A percentile compares a stretch with the other conserved stretches of the same genome.
phyloP scores from a whole-genome alignment of 2,888 invertebrate genomes.

The Tinea pellionella region DNA sequence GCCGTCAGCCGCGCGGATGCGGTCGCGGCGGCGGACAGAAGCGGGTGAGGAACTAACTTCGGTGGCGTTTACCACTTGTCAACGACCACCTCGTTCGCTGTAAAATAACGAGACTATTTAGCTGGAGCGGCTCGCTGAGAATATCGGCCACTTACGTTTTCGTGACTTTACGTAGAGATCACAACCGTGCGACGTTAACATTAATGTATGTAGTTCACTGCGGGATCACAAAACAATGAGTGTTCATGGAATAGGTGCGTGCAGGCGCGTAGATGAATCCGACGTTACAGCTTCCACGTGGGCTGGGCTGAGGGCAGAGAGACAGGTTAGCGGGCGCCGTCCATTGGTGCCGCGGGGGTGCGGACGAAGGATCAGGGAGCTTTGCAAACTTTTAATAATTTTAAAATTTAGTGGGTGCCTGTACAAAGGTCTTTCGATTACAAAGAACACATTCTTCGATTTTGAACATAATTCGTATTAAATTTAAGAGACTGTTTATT shows the following conservation, averaged over 20 bases:
- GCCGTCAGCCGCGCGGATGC: slow-evolving; percentile 27
- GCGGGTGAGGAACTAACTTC: slow-evolving; percentile 60
- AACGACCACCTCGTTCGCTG: slow-evolving; percentile 79
- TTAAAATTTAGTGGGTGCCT: neutral
- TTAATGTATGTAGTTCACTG: slow-evolving; percentile 65
- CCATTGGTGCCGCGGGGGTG: neutral
- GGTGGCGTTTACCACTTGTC: slow-evolving; percentile 75
- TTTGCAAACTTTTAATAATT: neutral
- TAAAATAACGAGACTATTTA: slow-evolving; percentile 66
- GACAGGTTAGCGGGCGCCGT: slow-evolving; percentile 21
- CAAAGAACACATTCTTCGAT: too few relatives aligned
- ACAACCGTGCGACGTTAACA: slow-evolving; percentile 55
- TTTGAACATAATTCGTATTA: neutral
- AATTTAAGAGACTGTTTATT: neutral
- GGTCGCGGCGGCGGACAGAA: slow-evolving; percentile 53
- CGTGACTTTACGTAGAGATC: slow-evolving; percentile 48
- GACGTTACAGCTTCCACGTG: slow-evolving; percentile 58
- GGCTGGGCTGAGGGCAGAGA: slow-evolving; percentile 66
- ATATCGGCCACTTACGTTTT: slow-evolving; percentile 52
- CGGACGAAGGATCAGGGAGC: neutral
- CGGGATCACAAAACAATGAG: slow-evolving; percentile 69
- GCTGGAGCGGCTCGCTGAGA: slow-evolving; percentile 42
- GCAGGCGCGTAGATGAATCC: slow-evolving; percentile 39
- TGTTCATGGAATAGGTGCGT: slow-evolving; percentile 67
- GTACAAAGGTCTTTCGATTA: too few relatives aligned